These are phyloP conservation scores for Ligdia adustata DNA, from an alignment of 2,888 invertebrate species.

Conservation along the genomic window DNA sequence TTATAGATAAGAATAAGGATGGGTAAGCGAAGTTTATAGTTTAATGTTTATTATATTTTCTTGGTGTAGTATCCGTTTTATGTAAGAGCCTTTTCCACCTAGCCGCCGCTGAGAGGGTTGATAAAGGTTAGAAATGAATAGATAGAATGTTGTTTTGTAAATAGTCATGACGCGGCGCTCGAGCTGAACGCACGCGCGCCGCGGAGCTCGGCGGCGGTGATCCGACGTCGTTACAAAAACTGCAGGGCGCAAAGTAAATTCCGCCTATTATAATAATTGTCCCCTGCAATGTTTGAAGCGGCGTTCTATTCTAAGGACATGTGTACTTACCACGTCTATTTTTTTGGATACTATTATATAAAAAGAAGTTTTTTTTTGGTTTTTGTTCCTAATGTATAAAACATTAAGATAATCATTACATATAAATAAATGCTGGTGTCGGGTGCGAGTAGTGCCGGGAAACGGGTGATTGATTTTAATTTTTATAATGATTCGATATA, in stretches of 20 bases:
- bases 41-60: conserved; percentile 76
- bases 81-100: conserved; percentile 63
- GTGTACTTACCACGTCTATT: conserved; percentile 76
- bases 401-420: conserved; percentile 78
- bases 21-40: conserved; percentile 80
- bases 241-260: conserved; percentile 77
- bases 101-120: conserved; percentile 50
- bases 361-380: conserved; percentile 77
- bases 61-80: conserved; percentile 74
- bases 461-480: conserved; percentile 69
- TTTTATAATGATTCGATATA: conserved; percentile 73
- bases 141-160: conserved; percentile 1
- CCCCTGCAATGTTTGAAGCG: conserved; percentile 79
- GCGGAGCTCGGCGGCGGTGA: conserved; percentile 42
- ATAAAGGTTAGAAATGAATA: conserved; percentile 35
- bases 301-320: conserved; percentile 60
- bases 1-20: conserved; percentile 77
- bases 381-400: conserved; percentile 84
- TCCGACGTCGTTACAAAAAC: conserved; percentile 66
- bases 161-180: conserved; percentile 4
- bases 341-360: conserved; percentile 76
- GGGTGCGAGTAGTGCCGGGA: conserved; percentile 61
- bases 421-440: conserved; percentile 72
- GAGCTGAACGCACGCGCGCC: conserved; percentile 5
- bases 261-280: conserved; percentile 81